Evolutionary conservation across 2,113 vertebrate genomes (phyloP).

Genomic region (Istiophorus platypterus): DNA sequence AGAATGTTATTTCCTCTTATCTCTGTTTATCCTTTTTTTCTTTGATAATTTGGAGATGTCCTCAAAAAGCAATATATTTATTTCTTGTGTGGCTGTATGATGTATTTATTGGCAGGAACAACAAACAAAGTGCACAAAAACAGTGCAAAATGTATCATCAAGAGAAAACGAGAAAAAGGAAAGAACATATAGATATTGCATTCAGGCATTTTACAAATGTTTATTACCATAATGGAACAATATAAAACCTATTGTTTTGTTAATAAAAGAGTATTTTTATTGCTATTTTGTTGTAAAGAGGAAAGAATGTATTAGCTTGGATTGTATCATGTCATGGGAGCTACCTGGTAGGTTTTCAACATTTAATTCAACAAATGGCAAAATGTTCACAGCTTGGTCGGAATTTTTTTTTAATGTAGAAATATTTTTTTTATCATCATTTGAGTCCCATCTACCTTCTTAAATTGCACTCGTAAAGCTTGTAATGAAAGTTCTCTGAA

Average conservation of each 20-base stretch:
- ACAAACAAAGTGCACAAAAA: too few species aligned
- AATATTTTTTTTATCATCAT: slow-evolving; percentile 35
- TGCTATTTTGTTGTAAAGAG: slow-evolving; percentile 79
- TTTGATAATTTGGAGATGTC: slow-evolving; percentile 69
- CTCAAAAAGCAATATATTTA: slow-evolving; percentile 82
- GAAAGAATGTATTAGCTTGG: slow-evolving; percentile 67
- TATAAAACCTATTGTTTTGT: slow-evolving; percentile 58
- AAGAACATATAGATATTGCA: slow-evolving; percentile 38
- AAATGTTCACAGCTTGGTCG: slow-evolving; percentile 38
- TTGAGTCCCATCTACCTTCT: slow-evolving; percentile 43
- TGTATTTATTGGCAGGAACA: slow-evolving; percentile 41
- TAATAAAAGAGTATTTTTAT: slow-evolving; percentile 77
- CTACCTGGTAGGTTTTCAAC: slow-evolving; percentile 51
- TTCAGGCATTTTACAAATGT: slow-evolving; percentile 45
- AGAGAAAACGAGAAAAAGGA: slow-evolving; percentile 41
- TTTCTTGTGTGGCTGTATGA: slow-evolving; percentile 71
- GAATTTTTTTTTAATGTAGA: slow-evolving; percentile 37
- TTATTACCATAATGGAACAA: slow-evolving; percentile 50
- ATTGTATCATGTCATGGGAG: slow-evolving; percentile 55
- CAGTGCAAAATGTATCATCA: slow-evolving; percentile 31
- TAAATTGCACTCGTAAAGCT: slow-evolving; percentile 20
- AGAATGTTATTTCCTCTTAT: slow-evolving; percentile 69
- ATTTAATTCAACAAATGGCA: slow-evolving; percentile 40
- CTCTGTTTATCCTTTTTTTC: slow-evolving; percentile 57
- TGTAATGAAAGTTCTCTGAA: slow-evolving; percentile 46